phyloP scores from a whole-genome alignment of 2,888 invertebrate genomes.

The Aquatica leii region DNA sequence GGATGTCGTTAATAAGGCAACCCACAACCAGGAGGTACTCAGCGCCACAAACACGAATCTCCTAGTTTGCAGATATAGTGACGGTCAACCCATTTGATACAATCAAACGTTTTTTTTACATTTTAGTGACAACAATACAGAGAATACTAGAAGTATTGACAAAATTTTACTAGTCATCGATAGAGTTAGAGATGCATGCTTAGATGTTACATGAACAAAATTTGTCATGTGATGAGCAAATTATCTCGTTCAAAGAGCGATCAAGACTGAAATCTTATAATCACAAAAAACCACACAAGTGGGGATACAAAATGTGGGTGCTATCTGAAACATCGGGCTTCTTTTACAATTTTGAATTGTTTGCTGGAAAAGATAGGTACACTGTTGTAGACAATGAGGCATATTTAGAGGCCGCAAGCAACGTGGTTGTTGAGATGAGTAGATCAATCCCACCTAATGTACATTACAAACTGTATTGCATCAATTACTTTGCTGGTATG shows the following conservation, averaged over 20 bases:
- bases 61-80: slow-evolving; percentile 20
- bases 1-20: no score
- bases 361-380: slow-evolving; percentile 18
- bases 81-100: slow-evolving; percentile 16
- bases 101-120: slow-evolving; percentile 17
- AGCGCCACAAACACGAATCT: slow-evolving; percentile 14
- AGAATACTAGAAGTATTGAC: no score
- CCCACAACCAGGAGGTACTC: slow-evolving; percentile 16
- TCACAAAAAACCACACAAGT: slow-evolving; percentile 34
- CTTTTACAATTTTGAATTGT: slow-evolving; percentile 23
- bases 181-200: slow-evolving; percentile 13
- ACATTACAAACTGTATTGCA: slow-evolving; percentile 42
- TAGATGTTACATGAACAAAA: slow-evolving; percentile 8
- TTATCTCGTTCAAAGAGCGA: no score
- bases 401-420: slow-evolving; percentile 43
- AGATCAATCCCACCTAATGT: slow-evolving; percentile 38
- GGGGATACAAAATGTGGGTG: slow-evolving; percentile 33
- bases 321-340: slow-evolving; percentile 26
- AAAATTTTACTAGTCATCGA: no score
- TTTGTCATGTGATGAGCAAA: slow-evolving; percentile 26
- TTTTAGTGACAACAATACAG: no score
- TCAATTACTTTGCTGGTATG: slow-evolving; percentile 46
- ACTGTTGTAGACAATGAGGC: slow-evolving; percentile 21
- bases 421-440: slow-evolving; percentile 43
- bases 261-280: slow-evolving; percentile 15